phyloP scores from a whole-genome alignment of 2,797 vertebrate genomes.

The Molossus alvarezi region DNA sequence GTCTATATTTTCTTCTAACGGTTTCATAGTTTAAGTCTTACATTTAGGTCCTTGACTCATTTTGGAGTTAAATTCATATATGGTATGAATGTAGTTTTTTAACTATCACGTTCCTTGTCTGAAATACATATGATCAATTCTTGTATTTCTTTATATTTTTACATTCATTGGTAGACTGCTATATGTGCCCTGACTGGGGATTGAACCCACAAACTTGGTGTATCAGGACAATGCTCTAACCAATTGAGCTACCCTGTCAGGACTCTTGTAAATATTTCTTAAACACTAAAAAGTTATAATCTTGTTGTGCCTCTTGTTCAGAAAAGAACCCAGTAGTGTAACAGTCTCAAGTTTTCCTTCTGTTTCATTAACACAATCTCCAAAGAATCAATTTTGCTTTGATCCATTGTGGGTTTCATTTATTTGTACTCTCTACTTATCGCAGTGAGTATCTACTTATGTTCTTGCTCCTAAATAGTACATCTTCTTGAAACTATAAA shows the following conservation, averaged over 20 bases:
- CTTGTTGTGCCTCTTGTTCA: conserved; percentile 59
- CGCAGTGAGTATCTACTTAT: neutral
- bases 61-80: conserved; percentile 23
- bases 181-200: too few species aligned
- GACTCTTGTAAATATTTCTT: conserved; percentile 6
- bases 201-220: too few species aligned
- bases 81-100: neutral
- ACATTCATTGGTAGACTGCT: neutral
- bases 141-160: neutral
- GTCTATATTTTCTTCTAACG: too few species aligned
- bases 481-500: conserved; percentile 38
- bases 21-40: too few species aligned
- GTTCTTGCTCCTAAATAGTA: conserved; percentile 40
- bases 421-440: conserved; percentile 43
- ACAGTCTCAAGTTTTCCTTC: conserved; percentile 15
- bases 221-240: too few species aligned
- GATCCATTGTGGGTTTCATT: conserved; percentile 45
- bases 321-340: conserved; percentile 39
- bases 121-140: neutral
- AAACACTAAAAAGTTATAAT: conserved; percentile 67
- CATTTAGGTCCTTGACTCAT: neutral
- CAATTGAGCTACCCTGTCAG: neutral
- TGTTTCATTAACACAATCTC: conserved; percentile 67
- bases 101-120: conserved; percentile 6
- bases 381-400: conserved; percentile 50